A percentile compares a stretch with the other conserved stretches of the same genome.
These are phyloP conservation scores for Rhadina sibilatrix DNA, from an alignment of 2,113 vertebrate genomes.

Conservation along the genomic window DNA sequence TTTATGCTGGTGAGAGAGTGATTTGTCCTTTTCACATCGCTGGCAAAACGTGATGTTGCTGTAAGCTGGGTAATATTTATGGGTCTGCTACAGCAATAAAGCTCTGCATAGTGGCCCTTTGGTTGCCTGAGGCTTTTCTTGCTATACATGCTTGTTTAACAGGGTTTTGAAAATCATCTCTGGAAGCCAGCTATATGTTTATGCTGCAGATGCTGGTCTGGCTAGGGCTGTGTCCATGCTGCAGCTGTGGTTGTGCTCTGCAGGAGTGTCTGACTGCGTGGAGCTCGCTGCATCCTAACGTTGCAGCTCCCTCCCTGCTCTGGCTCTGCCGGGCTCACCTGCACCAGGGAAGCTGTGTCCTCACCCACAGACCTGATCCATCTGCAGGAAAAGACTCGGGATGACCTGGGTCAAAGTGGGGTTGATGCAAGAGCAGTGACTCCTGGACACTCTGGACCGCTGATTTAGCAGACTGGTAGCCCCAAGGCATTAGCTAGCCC, in stretches of 20 bases:
- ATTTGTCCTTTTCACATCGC: background rate
- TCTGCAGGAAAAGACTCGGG: background rate
- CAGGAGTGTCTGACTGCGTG: background rate
- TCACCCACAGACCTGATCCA: background rate
- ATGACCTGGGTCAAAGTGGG: background rate
- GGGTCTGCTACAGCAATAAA: background rate
- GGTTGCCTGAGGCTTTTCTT: background rate
- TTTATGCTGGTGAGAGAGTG: background rate
- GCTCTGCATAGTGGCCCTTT: background rate
- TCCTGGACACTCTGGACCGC: background rate
- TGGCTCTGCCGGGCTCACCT: background rate
- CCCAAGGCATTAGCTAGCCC: background rate
- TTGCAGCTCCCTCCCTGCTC: background rate
- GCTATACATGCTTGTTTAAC: background rate
- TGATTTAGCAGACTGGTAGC: background rate
- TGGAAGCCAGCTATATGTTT: background rate
- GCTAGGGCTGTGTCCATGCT: background rate
- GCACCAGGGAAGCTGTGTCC: background rate
- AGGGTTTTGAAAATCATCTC: background rate
- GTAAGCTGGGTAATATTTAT: background rate
- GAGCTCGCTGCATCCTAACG: fast-evolving
- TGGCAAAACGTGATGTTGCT: background rate
- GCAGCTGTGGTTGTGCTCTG: background rate
- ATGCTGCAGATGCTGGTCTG: background rate
- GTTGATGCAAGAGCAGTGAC: background rate